Evolutionary conservation across 2,888 invertebrate species (phyloP).

Genomic region (Beris morrisii): DNA sequence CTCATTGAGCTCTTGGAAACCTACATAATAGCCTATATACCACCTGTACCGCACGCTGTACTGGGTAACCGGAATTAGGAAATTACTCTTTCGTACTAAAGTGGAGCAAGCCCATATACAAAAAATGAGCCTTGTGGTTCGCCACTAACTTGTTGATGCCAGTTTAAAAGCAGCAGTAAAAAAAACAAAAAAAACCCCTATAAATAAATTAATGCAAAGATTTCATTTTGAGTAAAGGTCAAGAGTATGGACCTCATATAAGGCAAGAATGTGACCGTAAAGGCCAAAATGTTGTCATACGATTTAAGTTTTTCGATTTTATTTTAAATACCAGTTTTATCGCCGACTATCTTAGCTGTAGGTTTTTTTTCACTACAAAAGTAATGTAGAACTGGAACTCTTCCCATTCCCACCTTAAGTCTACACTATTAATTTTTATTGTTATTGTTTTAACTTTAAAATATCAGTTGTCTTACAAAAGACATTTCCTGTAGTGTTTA

Average conservation of each 20-base stretch:
- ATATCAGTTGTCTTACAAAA: conserved; percentile 16
- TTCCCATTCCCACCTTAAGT: neutral
- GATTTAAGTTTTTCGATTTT: neutral
- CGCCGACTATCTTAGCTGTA: neutral
- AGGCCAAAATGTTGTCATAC: conserved; percentile 19
- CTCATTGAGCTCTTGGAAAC: too few relatives aligned
- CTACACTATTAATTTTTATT: neutral
- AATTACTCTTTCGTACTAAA: neutral
- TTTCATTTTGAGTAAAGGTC: conserved; percentile 24
- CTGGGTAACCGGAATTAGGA: conserved; percentile 28
- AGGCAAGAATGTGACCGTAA: conserved; percentile 28
- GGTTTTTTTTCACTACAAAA: too few relatives aligned
- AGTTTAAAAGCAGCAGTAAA: neutral
- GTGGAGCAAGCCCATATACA: neutral
- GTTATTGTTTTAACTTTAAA: neutral
- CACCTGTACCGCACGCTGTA: too few relatives aligned
- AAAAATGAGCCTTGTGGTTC: neutral
- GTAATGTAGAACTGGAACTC: conserved; percentile 1
- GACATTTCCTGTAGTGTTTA: conserved; percentile 28
- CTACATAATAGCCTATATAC: too few relatives aligned
- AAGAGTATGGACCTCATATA: conserved; percentile 24
- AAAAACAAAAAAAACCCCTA: too few relatives aligned
- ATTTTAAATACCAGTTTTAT: conserved; percentile 5
- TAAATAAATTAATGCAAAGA: too few relatives aligned
- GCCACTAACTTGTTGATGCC: too few relatives aligned